Conservation (phyloP, 2,797 vertebrate genomes). For the Bucorvus abyssinicus region DNA sequence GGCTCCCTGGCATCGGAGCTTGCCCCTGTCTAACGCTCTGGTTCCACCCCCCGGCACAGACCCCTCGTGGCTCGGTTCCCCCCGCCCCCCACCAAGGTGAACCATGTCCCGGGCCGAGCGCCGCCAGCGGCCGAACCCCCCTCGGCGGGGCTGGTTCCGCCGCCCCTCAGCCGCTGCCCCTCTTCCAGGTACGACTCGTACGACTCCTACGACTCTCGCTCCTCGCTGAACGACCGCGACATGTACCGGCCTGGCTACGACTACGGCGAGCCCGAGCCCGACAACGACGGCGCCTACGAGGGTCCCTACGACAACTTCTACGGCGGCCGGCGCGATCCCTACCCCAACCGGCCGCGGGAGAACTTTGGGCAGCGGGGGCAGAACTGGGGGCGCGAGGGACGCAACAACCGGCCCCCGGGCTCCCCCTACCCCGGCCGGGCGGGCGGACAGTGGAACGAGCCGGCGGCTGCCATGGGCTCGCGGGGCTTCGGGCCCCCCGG, state of each 20-base stretch:
- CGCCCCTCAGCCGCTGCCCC: too few relatives aligned
- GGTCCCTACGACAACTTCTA: slow-evolving; percentile 71
- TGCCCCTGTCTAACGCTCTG: too few relatives aligned
- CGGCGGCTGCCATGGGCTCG: slow-evolving; percentile 79
- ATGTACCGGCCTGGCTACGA: slow-evolving; percentile 89
- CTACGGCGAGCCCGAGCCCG: slow-evolving; percentile 84
- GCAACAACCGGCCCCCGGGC: slow-evolving; percentile 54
- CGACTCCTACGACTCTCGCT: slow-evolving; percentile 89
- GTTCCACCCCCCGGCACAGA: too few relatives aligned
- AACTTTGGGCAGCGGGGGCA: slow-evolving; percentile 82
- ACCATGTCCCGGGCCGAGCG: too few relatives aligned
- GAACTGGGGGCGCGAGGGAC: slow-evolving; percentile 73
- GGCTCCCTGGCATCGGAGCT: too few relatives aligned
- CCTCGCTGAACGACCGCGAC: slow-evolving; percentile 86
- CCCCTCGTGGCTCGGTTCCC: too few relatives aligned
- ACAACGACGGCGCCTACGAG: slow-evolving; percentile 76
- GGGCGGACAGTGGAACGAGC: slow-evolving; percentile 79
- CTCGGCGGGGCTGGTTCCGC: too few relatives aligned
- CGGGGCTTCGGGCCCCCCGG: slow-evolving; percentile 77
- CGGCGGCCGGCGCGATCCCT: slow-evolving; percentile 76
- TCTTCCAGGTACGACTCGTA: slow-evolving; percentile 86
- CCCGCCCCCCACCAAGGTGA: too few relatives aligned
- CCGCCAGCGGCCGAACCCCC: too few relatives aligned
- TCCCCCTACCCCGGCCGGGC: slow-evolving; percentile 78
- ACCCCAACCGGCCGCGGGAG: slow-evolving; percentile 80